Evolutionary conservation across 2,797 vertebrate species (phyloP), one percentile per base, ranked within the genome.

Genomic region (Chloroceryle amazona): DNA sequence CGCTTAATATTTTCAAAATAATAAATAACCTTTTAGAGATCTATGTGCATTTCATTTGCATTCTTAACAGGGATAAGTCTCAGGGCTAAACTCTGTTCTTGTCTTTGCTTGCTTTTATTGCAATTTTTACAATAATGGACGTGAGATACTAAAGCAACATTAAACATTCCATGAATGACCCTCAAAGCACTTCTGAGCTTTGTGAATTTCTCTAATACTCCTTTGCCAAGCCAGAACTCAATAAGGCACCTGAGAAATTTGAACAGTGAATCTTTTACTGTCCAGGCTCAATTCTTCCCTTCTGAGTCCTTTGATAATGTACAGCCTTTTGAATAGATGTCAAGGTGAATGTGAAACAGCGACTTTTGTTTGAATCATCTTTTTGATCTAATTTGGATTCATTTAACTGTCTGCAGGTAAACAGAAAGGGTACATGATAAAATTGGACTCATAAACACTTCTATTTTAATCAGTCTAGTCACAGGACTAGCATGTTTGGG

Each of bases 371-470:
- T 90, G 88, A 86, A 84, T 81, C 29, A 82, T 90, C 62, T 95
- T 95, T 96, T 93, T 96, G 63, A 94, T 91, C 75, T 76, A 72
- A 61, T 90, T 94, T 95, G 58, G 5, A 90, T 86, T 88, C 13
- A 25, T 96, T 94, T 88, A 72, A 84, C 80, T 83, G 52, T 25
- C 68, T 86, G 31, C 46, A 87, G 58, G 63, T 61, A 68, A 71
- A 80, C 31, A 67, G 58, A 82, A 68, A 89, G 52, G 42, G 16
- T 71, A 63, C 13, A 49, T 25, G 54, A 83, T 52, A 75, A 78
- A 88, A 75, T 23, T 3, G 1, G 33, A 83, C 52, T 31, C 14
- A 44, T 55, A 68, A 67, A n/a, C 5, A 4, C 2, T 63, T 35
- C 14, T 57, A 7, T 71, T 62, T 31, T 51, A 70, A 51, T 9